A percentile compares a stretch with the other conserved stretches of the same genome.
phyloP scores from a whole-genome alignment of 2,797 vertebrate species.

The Spatula versicolor region DNA sequence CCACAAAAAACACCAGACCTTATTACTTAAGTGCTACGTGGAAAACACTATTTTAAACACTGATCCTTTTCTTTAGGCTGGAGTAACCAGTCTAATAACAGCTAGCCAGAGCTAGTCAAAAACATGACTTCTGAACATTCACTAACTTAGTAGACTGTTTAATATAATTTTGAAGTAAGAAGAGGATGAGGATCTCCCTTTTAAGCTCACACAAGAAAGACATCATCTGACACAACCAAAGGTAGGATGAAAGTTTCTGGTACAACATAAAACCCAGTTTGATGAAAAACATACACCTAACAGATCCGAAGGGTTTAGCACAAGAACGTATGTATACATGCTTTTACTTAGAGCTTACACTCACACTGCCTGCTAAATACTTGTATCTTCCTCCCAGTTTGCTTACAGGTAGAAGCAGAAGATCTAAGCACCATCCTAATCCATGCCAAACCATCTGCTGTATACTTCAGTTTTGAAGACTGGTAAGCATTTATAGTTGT shows the following conservation, averaged over 20 bases:
- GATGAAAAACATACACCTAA: neutral
- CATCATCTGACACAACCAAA: neutral
- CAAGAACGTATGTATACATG: fast-evolving
- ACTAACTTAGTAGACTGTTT: neutral
- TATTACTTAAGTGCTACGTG: neutral
- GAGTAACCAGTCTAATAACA: neutral
- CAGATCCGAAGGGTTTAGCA: neutral
- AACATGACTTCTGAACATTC: neutral
- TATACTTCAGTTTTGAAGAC: neutral
- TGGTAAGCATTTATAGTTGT: neutral
- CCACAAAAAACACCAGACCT: constrained; percentile 45
- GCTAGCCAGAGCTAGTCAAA: neutral
- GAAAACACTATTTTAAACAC: constrained; percentile 12
- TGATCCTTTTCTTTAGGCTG: constrained; percentile 24
- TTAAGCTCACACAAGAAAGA: neutral
- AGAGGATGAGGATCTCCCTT: neutral
- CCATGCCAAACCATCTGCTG: neutral
- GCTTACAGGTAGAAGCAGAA: neutral
- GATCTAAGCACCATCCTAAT: neutral
- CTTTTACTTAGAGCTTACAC: neutral
- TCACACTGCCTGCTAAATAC: neutral
- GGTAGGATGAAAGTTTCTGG: neutral
- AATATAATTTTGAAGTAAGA: neutral
- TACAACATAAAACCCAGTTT: fast-evolving
- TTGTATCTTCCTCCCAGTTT: neutral